Evolutionary conservation across 2,113 vertebrate species (phyloP).

Genomic region (Cranoglanis bouderius): DNA sequence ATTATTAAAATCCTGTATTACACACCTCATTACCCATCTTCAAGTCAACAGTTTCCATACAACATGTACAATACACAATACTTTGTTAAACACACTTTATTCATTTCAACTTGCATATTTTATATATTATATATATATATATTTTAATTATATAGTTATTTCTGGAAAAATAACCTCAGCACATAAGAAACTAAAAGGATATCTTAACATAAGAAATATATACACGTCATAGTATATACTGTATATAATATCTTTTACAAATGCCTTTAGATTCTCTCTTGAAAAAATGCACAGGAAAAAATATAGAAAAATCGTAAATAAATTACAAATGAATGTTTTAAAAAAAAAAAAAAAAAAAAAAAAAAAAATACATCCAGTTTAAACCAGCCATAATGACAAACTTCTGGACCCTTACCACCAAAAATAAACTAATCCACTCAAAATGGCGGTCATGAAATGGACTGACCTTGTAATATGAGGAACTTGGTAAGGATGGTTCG

Average conservation of each 20-base stretch:
- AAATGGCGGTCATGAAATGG: constrained; percentile 44
- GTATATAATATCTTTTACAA: constrained; percentile 65
- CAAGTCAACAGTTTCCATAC: constrained; percentile 68
- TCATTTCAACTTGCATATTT: constrained; percentile 71
- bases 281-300: constrained; percentile 53
- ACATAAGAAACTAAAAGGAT: constrained; percentile 79
- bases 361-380: constrained; percentile 63
- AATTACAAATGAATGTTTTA: constrained; percentile 68
- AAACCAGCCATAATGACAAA: constrained; percentile 44
- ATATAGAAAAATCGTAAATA: constrained; percentile 67
- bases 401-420: constrained; percentile 41
- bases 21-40: constrained; percentile 57
- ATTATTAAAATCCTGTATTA: background rate
- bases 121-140: constrained; percentile 45
- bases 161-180: constrained; percentile 78
- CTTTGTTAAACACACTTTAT: constrained; percentile 75
- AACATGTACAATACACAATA: constrained; percentile 74
- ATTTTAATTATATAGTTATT: constrained; percentile 56
- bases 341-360: too few relatives aligned
- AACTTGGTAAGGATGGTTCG: background rate
- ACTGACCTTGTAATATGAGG: constrained; percentile 51
- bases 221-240: constrained; percentile 62
- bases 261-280: constrained; percentile 66
- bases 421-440: constrained; percentile 38
- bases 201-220: constrained; percentile 75